Base-by-base conservation (phyloP, 2,888 invertebrate species). In the Allophyes oxyacanthae region DNA sequence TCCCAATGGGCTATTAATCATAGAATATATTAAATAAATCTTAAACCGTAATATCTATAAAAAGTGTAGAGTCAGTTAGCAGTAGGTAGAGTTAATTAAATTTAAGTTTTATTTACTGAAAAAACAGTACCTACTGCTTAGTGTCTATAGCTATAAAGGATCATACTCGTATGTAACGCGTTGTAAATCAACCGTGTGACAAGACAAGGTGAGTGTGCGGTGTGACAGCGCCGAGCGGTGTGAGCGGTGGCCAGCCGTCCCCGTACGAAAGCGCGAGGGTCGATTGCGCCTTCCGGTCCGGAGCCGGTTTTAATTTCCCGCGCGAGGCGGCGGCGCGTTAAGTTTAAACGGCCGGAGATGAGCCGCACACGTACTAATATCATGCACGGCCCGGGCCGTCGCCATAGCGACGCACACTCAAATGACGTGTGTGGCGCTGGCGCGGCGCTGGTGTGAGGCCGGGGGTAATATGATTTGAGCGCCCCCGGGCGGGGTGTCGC, bases 391-490 rank as follows among this genome's bases (percentile, higher is more conserved):
- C 95, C 95, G 95, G 95, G 95, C 95, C 90, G 95, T 95, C 94
- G 94, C 95, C 95, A 94, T 95, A 94, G 95, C 95, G 95, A 95
- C 95, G 95, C 94, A 94, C 94, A 94, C 95, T 94, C 94, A 95
- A 95, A 95, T 95, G 95, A 95, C 95, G 95, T 95, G 95, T 95
- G 95, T 85, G 88, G 86, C 77, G 88, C 81, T 79, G 89, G 87
- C 78, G 88, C 81, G 80, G 78, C 71, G 75, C 81, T 84, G 86
- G 91, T 88, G 89, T 89, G 90, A 86, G 91, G 83, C 84, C 79
- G 90, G 92, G 91, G 93, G 93, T 93, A 92, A 93, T 92, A 94
- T 93, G 93, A 93, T 93, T 93, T 93, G 92, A 92, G 90, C 91
- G 85, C 83, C 85, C 86, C 87, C 85, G 86, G 84, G 78, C 82